Conservation (phyloP, 2,888 invertebrate species). For the Scrobipalpa atriplicella region DNA sequence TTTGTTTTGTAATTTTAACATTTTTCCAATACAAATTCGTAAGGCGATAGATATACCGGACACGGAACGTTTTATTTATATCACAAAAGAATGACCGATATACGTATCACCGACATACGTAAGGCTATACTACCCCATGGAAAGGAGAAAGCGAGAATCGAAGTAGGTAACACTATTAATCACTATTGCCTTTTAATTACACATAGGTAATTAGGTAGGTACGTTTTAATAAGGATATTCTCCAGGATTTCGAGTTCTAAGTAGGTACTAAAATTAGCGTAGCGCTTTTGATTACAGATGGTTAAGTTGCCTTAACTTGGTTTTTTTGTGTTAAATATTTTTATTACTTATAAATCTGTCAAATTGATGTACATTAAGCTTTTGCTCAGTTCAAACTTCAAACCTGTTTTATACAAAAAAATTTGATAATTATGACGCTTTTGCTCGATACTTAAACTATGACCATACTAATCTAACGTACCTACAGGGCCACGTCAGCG, state of each 20-base stretch:
- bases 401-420: background rate
- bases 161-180: too few relatives aligned
- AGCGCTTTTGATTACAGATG: too few relatives aligned
- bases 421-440: background rate
- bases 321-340: too few relatives aligned
- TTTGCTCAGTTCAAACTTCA: too few relatives aligned
- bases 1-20: too few relatives aligned
- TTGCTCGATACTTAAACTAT: constrained; percentile 41
- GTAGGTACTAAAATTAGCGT: too few relatives aligned
- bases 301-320: too few relatives aligned
- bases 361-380: too few relatives aligned
- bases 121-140: constrained; percentile 40
- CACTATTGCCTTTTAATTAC: too few relatives aligned
- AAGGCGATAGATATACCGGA: constrained; percentile 64
- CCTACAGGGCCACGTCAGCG: constrained; percentile 50
- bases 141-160: constrained; percentile 16
- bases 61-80: constrained; percentile 60
- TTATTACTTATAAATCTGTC: too few relatives aligned
- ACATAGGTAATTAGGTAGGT: background rate
- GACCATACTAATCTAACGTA: constrained; percentile 41
- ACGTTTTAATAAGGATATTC: background rate
- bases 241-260: too few relatives aligned
- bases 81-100: constrained; percentile 55
- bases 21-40: too few relatives aligned
- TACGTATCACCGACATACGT: constrained; percentile 63